Percentiles rank a stretch among this genome's conserved stretches.
These are phyloP conservation scores for Nycticebus coucang DNA, from an alignment of 2,113 vertebrate species.

Conservation along the genomic window DNA sequence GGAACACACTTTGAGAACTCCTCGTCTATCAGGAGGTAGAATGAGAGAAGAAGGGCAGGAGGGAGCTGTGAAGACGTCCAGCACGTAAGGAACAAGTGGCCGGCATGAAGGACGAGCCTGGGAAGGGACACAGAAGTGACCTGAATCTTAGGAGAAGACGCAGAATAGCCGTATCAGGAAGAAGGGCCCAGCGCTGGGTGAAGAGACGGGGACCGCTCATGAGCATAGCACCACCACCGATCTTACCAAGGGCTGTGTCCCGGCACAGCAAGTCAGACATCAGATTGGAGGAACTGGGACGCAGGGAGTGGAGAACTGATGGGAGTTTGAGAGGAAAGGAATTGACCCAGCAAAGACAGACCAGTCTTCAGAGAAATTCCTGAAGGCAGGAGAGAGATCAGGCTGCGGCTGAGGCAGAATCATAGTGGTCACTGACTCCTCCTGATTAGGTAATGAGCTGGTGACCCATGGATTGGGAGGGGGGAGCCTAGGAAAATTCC, in stretches of 20 bases:
- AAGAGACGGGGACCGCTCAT: background rate
- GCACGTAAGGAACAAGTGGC: background rate
- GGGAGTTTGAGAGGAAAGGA: background rate
- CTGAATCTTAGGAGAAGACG: background rate
- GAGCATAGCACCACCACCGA: background rate
- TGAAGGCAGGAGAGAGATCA: background rate
- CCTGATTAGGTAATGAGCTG: background rate
- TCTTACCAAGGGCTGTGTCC: background rate
- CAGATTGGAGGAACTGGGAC: background rate
- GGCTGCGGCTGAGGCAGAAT: background rate
- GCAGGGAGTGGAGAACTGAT: too few relatives aligned
- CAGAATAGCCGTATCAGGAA: too few relatives aligned
- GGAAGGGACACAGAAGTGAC: background rate
- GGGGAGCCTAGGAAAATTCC: background rate
- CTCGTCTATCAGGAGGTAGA: background rate
- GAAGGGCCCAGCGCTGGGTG: background rate
- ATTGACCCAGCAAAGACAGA: background rate
- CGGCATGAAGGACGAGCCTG: background rate
- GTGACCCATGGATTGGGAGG: fast-evolving
- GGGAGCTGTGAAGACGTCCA: background rate
- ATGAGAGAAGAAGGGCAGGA: background rate
- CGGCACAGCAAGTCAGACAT: background rate
- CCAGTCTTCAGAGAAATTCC: background rate
- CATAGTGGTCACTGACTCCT: background rate
- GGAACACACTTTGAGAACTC: background rate